Evolutionary conservation across 2,113 vertebrate genomes (phyloP).

Genomic region (Anarrhichthys ocellatus): DNA sequence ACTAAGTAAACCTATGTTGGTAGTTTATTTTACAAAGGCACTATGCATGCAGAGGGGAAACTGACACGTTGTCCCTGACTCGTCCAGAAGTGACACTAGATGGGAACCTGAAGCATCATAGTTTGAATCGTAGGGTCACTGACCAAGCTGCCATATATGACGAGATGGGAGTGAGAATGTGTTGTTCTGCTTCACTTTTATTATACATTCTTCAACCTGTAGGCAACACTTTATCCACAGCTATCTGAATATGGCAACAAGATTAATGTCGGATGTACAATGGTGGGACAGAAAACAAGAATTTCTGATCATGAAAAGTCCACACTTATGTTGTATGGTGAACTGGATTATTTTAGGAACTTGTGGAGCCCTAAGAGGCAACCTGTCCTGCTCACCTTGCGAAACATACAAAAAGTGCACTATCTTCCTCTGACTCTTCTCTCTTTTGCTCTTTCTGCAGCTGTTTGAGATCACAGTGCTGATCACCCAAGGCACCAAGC

Average conservation of each 20-base stretch:
- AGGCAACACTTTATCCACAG: neutral
- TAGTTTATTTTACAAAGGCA: neutral
- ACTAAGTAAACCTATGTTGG: neutral
- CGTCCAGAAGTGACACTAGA: neutral
- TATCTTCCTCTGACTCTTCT: slow-evolving; percentile 46
- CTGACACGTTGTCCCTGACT: neutral
- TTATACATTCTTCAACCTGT: neutral
- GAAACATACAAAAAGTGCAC: neutral
- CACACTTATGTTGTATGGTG: neutral
- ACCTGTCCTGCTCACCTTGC: neutral
- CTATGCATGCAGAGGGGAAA: neutral
- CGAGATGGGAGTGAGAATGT: neutral
- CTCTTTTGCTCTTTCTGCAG: slow-evolving; percentile 77
- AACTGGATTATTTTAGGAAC: neutral
- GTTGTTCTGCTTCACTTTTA: neutral
- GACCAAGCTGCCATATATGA: neutral
- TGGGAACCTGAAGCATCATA: neutral
- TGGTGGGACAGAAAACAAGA: neutral
- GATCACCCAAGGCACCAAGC: slow-evolving; percentile 91
- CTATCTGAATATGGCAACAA: neutral
- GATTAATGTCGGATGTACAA: neutral
- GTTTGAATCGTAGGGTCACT: neutral
- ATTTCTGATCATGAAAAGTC: neutral
- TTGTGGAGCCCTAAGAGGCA: neutral
- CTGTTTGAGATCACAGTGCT: slow-evolving; percentile 97